A percentile compares a stretch with the other conserved stretches of the same genome.
Evolutionary conservation across 1,140 invertebrate species (phyloP).

Genomic region (Tetramorium parvispinum): DNA sequence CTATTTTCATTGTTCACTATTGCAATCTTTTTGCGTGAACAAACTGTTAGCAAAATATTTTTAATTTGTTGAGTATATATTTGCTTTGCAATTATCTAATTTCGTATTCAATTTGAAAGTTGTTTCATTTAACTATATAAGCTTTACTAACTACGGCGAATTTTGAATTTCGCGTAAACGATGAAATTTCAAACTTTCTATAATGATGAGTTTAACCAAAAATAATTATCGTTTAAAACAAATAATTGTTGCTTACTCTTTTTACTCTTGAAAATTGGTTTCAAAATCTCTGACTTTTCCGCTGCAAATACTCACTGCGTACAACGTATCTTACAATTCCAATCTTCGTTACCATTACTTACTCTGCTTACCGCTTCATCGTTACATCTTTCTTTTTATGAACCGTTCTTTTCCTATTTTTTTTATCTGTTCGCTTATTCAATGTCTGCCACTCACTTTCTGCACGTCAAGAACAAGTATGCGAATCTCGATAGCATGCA

Average conservation of each 20-base stretch:
- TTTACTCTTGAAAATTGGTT: conserved; percentile 30
- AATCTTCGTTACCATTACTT: background rate
- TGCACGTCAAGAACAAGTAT: conserved; percentile 15
- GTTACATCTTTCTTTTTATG: conserved; percentile 9
- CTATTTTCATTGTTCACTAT: background rate
- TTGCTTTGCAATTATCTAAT: background rate
- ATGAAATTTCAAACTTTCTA: background rate
- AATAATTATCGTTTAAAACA: conserved; percentile 26
- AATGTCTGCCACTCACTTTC: conserved; percentile 54
- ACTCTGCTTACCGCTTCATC: background rate
- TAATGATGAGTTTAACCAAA: background rate
- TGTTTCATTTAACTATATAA: background rate
- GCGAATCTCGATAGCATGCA: conserved; percentile 28
- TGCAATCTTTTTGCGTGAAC: background rate
- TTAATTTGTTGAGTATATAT: background rate
- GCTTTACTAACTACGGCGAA: background rate
- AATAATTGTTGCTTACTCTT: conserved; percentile 12
- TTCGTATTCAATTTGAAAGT: background rate
- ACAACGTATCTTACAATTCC: conserved; percentile 14
- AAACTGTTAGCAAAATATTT: conserved; percentile 6
- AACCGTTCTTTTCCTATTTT: conserved; percentile 59
- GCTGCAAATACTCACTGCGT: conserved; percentile 14
- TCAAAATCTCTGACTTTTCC: conserved; percentile 6
- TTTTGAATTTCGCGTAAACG: background rate
- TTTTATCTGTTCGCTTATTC: conserved; percentile 50